A percentile compares a stretch with the other conserved stretches of the same genome.
These are phyloP conservation scores for Betta splendens DNA, from an alignment of 2,797 vertebrate species.

Conservation along the genomic window DNA sequence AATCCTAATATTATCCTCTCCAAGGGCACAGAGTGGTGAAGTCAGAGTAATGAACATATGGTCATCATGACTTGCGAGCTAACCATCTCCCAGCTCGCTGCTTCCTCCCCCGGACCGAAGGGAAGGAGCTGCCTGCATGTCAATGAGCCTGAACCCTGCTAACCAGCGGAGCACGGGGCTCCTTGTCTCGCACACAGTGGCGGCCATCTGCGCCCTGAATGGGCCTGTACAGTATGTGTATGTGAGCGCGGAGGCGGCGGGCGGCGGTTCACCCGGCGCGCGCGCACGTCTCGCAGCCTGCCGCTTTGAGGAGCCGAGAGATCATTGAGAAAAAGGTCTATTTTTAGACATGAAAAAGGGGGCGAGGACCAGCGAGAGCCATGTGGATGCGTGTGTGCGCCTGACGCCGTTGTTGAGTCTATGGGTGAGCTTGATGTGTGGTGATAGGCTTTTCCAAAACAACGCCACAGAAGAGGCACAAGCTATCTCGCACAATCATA, in stretches of 20 bases:
- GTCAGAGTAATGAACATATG: conserved; percentile 58
- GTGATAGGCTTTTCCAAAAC: conserved; percentile 70
- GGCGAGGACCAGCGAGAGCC: conserved; percentile 60
- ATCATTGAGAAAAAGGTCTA: conserved; percentile 77
- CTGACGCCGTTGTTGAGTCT: conserved; percentile 43
- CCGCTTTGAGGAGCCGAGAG: conserved; percentile 67
- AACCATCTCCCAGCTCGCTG: conserved; percentile 46
- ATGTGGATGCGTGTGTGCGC: conserved; percentile 16
- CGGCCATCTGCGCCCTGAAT: conserved; percentile 81
- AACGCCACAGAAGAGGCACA: conserved; percentile 55
- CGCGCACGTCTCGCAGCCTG: conserved; percentile 66
- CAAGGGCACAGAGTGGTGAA: conserved; percentile 46
- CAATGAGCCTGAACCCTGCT: conserved; percentile 71
- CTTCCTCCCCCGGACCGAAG: conserved; percentile 58
- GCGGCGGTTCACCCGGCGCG: conserved; percentile 67
- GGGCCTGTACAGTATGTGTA: conserved; percentile 42
- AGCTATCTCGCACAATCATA: conserved; percentile 64
- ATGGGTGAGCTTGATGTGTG: conserved; percentile 68
- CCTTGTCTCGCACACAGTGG: conserved; percentile 75
- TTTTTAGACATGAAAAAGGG: conserved; percentile 74
- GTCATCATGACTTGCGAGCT: conserved; percentile 52
- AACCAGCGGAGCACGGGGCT: conserved; percentile 62
- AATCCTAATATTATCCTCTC: conserved; percentile 42
- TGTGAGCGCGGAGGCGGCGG: conserved; percentile 22
- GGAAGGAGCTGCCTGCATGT: conserved; percentile 69